Conservation (phyloP, 2,797 vertebrate genomes). For the Rallus crepitans region DNA sequence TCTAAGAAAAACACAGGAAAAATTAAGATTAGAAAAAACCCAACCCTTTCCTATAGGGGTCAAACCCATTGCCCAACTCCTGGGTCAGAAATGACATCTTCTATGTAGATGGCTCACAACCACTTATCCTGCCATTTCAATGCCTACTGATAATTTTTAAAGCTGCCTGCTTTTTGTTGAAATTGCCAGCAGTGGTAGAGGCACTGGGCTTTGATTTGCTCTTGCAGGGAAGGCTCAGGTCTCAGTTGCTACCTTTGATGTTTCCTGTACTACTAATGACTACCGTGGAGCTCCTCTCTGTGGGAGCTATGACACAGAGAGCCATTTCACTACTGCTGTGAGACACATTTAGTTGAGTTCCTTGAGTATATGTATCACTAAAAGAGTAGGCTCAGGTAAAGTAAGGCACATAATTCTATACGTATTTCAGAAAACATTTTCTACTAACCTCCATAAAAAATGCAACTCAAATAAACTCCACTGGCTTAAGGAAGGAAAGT, state of each 20-base stretch:
- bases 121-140: not conserved
- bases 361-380: not conserved
- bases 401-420: not conserved
- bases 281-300: slow-evolving; percentile 39
- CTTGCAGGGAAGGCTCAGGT: slow-evolving; percentile 40
- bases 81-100: not conserved
- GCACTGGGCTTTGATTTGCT: slow-evolving; percentile 49
- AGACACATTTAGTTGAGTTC: slow-evolving; percentile 31
- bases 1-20: not conserved
- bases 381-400: not conserved
- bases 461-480: not conserved
- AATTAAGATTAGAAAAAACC: not conserved
- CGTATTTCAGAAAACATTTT: slow-evolving; percentile 1
- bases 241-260: slow-evolving; percentile 51
- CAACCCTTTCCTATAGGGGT: fast-evolving
- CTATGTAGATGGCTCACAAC: not conserved
- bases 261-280: slow-evolving; percentile 63
- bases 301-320: slow-evolving; percentile 50
- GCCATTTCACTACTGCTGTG: slow-evolving; percentile 51
- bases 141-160: not conserved
- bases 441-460: not conserved
- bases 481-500: not conserved
- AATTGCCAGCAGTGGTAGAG: slow-evolving; percentile 43
- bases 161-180: slow-evolving; percentile 34
- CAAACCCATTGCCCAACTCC: not conserved